Conservation (phyloP, 2,888 invertebrate genomes). For the Aethes cnicana region DNA sequence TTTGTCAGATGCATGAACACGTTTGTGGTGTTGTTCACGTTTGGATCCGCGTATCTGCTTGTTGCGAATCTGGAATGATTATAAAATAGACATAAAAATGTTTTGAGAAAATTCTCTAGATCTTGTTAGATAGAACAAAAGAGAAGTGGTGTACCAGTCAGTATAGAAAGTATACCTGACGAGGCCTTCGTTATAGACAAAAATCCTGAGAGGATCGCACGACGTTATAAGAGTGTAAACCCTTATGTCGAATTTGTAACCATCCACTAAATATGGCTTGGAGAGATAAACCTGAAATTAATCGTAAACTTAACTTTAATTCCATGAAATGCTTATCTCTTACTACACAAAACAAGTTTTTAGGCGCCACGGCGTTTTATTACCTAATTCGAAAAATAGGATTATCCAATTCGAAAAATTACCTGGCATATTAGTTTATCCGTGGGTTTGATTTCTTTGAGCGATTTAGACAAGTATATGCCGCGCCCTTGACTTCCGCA, state of each 20-base stretch:
- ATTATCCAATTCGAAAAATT: constrained; percentile 36
- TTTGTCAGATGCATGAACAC: constrained; percentile 97
- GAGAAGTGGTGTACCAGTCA: too few relatives aligned
- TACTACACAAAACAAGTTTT: too few relatives aligned
- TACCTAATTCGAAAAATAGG: too few relatives aligned
- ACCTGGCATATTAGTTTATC: constrained; percentile 95
- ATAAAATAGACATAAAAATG: too few relatives aligned
- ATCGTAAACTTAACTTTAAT: not conserved
- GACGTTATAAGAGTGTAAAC: constrained; percentile 94
- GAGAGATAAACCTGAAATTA: constrained; percentile 70
- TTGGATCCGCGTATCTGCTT: constrained; percentile 92
- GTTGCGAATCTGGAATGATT: constrained; percentile 88
- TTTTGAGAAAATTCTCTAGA: too few relatives aligned
- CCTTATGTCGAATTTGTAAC: constrained; percentile 95
- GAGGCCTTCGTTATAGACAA: constrained; percentile 95
- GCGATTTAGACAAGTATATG: constrained; percentile 91
- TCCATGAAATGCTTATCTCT: too few relatives aligned
- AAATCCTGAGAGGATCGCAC: constrained; percentile 94
- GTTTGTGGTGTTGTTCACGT: constrained; percentile 90
- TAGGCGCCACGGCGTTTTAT: too few relatives aligned
- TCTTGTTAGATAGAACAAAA: too few relatives aligned
- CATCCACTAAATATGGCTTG: constrained; percentile 93
- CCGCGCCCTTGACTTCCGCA: constrained; percentile 95
- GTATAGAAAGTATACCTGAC: constrained; percentile 86
- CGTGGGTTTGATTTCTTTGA: constrained; percentile 89